Percentiles rank a stretch among this genome's conserved stretches.
phyloP scores from a whole-genome alignment of 2,888 invertebrate genomes.

The Cataglyphis rosenhaueri region DNA sequence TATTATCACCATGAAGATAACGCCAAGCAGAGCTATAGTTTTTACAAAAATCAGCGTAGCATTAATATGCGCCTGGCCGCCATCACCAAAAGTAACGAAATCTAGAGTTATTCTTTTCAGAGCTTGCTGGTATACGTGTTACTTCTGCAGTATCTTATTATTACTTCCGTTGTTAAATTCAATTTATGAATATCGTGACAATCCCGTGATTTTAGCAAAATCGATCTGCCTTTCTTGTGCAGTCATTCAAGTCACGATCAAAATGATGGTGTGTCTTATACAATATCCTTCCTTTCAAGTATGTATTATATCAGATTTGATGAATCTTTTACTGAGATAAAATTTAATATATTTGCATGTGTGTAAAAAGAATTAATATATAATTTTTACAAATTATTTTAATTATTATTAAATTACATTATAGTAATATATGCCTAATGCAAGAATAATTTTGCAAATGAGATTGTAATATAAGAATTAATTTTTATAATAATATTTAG shows the following conservation, averaged over 20 bases:
- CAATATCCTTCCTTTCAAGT: constrained; percentile 14
- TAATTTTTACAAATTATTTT: not conserved
- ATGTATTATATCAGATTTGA: constrained; percentile 7
- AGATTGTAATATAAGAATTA: not conserved
- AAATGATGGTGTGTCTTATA: constrained; percentile 25
- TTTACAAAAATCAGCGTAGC: constrained; percentile 26
- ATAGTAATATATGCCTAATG: not conserved
- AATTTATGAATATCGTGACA: constrained; percentile 31
- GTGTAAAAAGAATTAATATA: not conserved
- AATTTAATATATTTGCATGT: not conserved
- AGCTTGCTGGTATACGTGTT: constrained; percentile 15
- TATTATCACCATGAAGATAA: constrained; percentile 1
- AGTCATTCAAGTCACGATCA: constrained; percentile 31
- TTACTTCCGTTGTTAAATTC: constrained; percentile 41
- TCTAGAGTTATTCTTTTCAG: not conserved
- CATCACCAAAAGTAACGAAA: constrained; percentile 9
- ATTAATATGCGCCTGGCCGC: constrained; percentile 21
- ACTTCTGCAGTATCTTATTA: constrained; percentile 11
- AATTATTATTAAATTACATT: not conserved
- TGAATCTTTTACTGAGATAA: not conserved
- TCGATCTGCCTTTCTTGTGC: constrained; percentile 54
- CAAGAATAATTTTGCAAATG: not conserved
- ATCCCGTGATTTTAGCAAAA: constrained; percentile 45
- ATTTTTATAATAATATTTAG: not conserved
- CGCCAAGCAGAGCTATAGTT: constrained; percentile 3